Evolutionary conservation across 2,888 invertebrate species (phyloP).

Genomic region (Lobophora halterata): DNA sequence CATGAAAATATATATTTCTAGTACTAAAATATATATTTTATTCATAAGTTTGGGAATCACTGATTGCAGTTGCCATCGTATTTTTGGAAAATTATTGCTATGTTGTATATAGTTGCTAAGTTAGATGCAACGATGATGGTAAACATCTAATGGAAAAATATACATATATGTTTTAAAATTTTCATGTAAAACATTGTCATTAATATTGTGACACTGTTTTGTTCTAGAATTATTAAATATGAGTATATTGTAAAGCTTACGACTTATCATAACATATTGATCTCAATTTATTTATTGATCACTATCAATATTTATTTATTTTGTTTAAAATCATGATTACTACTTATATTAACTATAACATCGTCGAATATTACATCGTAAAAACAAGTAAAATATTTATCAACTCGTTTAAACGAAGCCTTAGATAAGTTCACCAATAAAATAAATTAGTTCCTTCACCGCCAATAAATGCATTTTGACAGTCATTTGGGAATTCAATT

Average conservation of each 20-base stretch:
- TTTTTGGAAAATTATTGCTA: constrained; percentile 7
- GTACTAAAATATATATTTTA: constrained; percentile 29
- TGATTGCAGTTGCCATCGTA: constrained; percentile 12
- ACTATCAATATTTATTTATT: too few relatives aligned
- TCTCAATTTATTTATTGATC: too few relatives aligned
- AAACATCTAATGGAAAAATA: constrained; percentile 20
- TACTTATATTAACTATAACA: too few relatives aligned
- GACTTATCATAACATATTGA: constrained; percentile 37
- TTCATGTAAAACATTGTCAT: constrained; percentile 52
- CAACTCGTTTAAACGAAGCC: constrained; percentile 37
- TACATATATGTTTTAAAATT: constrained; percentile 14
- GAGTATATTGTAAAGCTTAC: constrained; percentile 68
- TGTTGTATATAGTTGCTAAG: constrained; percentile 2
- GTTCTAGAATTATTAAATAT: constrained; percentile 57
- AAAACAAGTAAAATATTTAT: too few relatives aligned
- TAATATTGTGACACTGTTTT: constrained; percentile 64
- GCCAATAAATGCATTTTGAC: constrained; percentile 72
- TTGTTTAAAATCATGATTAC: too few relatives aligned
- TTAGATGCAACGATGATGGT: constrained; percentile 21
- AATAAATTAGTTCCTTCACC: constrained; percentile 58
- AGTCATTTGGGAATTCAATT: constrained; percentile 50
- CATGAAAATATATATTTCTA: constrained; percentile 42
- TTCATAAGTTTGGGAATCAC: constrained; percentile 31
- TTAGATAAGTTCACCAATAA: constrained; percentile 43
- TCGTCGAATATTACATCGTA: too few relatives aligned